phyloP scores from a whole-genome alignment of 2,888 invertebrate genomes.

The Plagodis dolabraria region DNA sequence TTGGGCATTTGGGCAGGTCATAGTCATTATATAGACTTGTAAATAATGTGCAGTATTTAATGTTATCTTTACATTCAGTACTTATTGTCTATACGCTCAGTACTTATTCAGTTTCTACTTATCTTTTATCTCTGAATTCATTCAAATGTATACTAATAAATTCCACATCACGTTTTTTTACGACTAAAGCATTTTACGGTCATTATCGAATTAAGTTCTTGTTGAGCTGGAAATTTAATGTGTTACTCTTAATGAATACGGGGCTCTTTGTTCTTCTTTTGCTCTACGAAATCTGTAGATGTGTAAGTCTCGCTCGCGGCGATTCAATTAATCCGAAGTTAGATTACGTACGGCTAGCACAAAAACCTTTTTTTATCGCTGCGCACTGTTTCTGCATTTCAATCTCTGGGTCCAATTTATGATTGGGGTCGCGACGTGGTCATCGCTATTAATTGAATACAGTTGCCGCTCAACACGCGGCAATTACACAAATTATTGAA shows the following conservation, averaged over 20 bases:
- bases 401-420: constrained; percentile 50
- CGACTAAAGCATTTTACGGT: constrained; percentile 2
- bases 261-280: constrained; percentile 51
- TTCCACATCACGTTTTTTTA: constrained; percentile 3
- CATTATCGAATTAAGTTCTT: constrained; percentile 21
- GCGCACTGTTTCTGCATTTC: constrained; percentile 32
- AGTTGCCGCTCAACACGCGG: constrained; percentile 35
- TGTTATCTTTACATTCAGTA: no score
- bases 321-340: constrained; percentile 65
- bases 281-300: constrained; percentile 43
- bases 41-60: no score
- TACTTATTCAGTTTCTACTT: no score
- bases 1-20: no score
- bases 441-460: constrained; percentile 53
- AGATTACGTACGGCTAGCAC: constrained; percentile 50
- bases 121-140: no score
- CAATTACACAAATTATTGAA: constrained; percentile 32
- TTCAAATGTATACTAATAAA: background rate
- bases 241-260: constrained; percentile 38
- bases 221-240: constrained; percentile 22
- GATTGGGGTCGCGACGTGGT: constrained; percentile 50
- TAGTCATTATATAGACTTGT: no score
- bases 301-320: constrained; percentile 49
- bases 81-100: no score
- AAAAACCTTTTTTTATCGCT: constrained; percentile 48